Percentiles rank a stretch among this genome's conserved stretches.
phyloP scores from a whole-genome alignment of 2,113 vertebrate genomes.

The Solenodon paradoxus region DNA sequence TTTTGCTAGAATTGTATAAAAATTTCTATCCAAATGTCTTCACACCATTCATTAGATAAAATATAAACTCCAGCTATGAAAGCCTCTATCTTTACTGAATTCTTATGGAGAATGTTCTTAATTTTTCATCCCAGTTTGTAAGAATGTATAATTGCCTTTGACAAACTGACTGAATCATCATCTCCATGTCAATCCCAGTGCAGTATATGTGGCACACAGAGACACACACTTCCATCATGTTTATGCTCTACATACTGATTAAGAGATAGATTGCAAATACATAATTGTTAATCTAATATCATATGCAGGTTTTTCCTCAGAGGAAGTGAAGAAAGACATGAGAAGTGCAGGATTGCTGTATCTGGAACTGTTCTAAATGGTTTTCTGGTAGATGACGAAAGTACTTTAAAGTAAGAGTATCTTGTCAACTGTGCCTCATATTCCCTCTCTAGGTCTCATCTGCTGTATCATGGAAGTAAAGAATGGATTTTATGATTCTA shows the following conservation, averaged over 20 bases:
- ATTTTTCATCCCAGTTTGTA: not conserved
- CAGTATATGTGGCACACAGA: not conserved
- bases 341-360: not conserved
- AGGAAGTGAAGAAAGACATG: not conserved
- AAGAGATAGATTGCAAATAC: not conserved
- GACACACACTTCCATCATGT: not conserved
- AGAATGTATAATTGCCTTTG: not conserved
- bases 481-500: constrained; percentile 28
- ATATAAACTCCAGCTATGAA: not conserved
- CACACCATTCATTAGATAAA: not conserved
- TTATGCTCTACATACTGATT: not conserved
- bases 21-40: not conserved
- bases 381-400: not conserved
- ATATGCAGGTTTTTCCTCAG: not conserved
- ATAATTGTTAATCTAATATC: not conserved
- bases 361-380: not conserved
- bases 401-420: not conserved
- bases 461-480: constrained; percentile 29
- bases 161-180: not conserved
- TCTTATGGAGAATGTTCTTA: not conserved
- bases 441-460: not conserved
- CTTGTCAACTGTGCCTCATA: not conserved
- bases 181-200: not conserved
- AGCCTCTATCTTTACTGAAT: not conserved
- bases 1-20: not conserved